phyloP scores from a whole-genome alignment of 64 coral and sea anemone genomes.

The Porites australiensis region DNA sequence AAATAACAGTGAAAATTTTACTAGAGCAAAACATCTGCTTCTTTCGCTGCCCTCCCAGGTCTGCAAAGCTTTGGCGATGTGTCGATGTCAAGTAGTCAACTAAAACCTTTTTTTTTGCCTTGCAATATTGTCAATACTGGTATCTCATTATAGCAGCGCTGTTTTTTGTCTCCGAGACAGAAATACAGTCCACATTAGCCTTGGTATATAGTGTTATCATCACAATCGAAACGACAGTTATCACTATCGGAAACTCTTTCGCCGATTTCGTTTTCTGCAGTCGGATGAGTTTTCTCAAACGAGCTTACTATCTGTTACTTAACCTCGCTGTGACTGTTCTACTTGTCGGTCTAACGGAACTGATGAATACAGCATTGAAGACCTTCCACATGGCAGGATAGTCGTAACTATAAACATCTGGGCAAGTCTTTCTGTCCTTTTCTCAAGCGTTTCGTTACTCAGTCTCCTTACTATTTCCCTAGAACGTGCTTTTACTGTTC shows the following conservation, averaged over 20 bases:
- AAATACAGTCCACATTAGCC: background rate
- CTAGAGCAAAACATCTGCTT: no score
- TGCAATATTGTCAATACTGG: no score
- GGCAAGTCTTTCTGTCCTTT: background rate
- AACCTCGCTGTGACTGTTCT: slow-evolving; percentile 8
- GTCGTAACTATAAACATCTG: background rate
- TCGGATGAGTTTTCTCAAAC: background rate
- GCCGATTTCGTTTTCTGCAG: slow-evolving; percentile 4
- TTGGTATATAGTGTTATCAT: background rate
- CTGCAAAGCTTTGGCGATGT: no score
- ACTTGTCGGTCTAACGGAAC: background rate
- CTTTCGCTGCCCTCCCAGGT: no score
- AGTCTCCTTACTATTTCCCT: background rate
- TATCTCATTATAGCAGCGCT: no score
- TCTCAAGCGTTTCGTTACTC: background rate
- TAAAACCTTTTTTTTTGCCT: no score
- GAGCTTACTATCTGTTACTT: background rate
- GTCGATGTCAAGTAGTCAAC: no score
- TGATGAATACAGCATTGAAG: background rate
- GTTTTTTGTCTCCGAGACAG: background rate
- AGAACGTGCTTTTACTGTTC: slow-evolving; percentile 12
- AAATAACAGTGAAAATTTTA: no score
- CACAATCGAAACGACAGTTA: background rate
- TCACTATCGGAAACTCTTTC: background rate
- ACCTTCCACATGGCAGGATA: background rate